These are phyloP conservation scores for Neelides sp. DNA, from an alignment of 1,140 invertebrate species.

Conservation along the genomic window DNA sequence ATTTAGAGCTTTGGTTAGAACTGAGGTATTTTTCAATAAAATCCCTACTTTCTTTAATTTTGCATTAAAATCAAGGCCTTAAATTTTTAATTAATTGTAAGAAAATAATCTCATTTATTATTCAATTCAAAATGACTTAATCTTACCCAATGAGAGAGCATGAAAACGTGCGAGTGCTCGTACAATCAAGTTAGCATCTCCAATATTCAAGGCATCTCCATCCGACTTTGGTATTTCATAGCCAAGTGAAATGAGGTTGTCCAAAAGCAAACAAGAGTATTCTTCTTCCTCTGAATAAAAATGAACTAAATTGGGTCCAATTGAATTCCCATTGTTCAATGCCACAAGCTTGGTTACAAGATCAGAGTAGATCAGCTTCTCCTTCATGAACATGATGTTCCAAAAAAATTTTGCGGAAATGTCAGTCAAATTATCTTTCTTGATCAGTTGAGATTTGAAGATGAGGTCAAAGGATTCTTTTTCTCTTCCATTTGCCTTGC, in stretches of 20 bases:
- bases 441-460: conserved; percentile 19
- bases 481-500: too few species aligned
- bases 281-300: conserved; percentile 20
- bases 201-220: conserved; percentile 7
- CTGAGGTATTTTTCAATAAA: not conserved
- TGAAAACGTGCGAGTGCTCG: conserved; percentile 17
- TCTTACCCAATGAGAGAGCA: conserved; percentile 21
- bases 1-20: not conserved
- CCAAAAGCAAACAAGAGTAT: conserved; percentile 20
- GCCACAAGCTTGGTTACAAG: conserved; percentile 7
- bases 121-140: too few species aligned
- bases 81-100: conserved; percentile 14
- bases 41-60: not conserved
- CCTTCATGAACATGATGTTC: conserved; percentile 19
- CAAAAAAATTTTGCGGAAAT: conserved; percentile 13
- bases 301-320: conserved; percentile 13
- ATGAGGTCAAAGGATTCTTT: conserved; percentile 12
- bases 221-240: conserved; percentile 18
- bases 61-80: not conserved
- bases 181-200: conserved; percentile 15
- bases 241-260: conserved; percentile 20
- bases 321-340: not conserved
- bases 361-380: conserved; percentile 15
- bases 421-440: not conserved
- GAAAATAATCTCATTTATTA: too few species aligned